Evolutionary conservation across 2,888 invertebrate genomes (phyloP).

Genomic region (Watsonalla cultraria): DNA sequence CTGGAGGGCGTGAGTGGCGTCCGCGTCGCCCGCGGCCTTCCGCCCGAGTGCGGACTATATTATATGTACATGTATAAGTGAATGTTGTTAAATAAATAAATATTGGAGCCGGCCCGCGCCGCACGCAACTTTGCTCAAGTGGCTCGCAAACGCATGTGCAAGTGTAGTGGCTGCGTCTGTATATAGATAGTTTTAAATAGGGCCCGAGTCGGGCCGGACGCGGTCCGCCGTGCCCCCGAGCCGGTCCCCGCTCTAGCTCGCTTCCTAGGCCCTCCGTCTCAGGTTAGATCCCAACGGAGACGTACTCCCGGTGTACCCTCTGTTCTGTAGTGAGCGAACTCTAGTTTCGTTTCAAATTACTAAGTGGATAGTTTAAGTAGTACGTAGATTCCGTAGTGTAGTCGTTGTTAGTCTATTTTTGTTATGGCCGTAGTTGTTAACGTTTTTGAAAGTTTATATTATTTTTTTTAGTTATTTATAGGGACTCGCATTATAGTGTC

Average conservation of each 20-base stretch:
- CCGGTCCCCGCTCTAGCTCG: slow-evolving; percentile 41
- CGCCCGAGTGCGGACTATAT: slow-evolving; percentile 19
- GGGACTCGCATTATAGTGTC: slow-evolving; percentile 54
- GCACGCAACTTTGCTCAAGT: slow-evolving; percentile 63
- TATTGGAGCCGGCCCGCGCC: slow-evolving; percentile 37
- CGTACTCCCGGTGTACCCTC: slow-evolving; percentile 35
- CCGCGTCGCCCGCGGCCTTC: slow-evolving; percentile 30
- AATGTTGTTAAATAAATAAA: slow-evolving; percentile 44
- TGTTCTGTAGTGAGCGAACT: slow-evolving; percentile 67
- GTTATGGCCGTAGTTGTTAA: slow-evolving; percentile 78
- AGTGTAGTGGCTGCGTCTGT: slow-evolving; percentile 65
- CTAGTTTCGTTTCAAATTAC: slow-evolving; percentile 71
- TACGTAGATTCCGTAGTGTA: slow-evolving; percentile 72
- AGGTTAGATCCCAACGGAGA: slow-evolving; percentile 43
- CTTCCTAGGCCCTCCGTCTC: slow-evolving; percentile 53
- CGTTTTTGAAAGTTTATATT: slow-evolving; percentile 74
- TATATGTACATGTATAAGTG: slow-evolving; percentile 27
- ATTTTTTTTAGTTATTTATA: slow-evolving; percentile 64
- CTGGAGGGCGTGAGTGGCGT: not conserved
- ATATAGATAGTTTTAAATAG: slow-evolving; percentile 63
- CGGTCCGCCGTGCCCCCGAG: slow-evolving; percentile 17
- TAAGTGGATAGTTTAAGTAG: slow-evolving; percentile 74
- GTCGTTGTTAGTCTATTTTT: slow-evolving; percentile 75
- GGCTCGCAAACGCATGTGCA: slow-evolving; percentile 60
- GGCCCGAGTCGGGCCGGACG: slow-evolving; percentile 37